phyloP scores from a whole-genome alignment of 2,113 vertebrate genomes.

The Pardalotus punctatus region DNA sequence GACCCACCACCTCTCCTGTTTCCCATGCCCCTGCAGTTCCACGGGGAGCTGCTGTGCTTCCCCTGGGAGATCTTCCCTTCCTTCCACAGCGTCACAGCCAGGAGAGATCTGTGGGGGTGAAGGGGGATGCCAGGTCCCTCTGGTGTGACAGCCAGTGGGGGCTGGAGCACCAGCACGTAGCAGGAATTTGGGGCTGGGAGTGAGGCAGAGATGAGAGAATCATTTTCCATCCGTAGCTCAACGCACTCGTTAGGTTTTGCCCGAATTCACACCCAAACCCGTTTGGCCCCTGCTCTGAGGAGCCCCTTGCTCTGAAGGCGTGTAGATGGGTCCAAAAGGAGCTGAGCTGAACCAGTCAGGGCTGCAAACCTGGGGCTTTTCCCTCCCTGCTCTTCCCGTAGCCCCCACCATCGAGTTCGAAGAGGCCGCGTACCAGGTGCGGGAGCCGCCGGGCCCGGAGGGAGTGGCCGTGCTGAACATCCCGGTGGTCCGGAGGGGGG shows the following conservation, averaged over 20 bases:
- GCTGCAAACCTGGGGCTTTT: background rate
- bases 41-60: background rate
- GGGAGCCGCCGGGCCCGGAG: constrained; percentile 89
- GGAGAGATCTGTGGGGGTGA: background rate
- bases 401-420: constrained; percentile 90
- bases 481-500: constrained; percentile 88
- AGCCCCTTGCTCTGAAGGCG: background rate
- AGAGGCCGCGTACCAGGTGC: constrained; percentile 87
- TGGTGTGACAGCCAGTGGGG: accelerated
- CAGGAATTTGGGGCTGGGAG: accelerated
- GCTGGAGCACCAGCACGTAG: background rate
- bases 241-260: background rate
- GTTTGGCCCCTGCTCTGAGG: background rate
- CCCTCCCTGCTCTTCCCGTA: constrained; percentile 27
- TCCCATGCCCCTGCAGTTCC: background rate
- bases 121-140: background rate
- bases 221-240: background rate
- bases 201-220: background rate
- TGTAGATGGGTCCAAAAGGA: background rate
- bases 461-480: constrained; percentile 82
- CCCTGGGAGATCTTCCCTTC: background rate
- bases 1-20: background rate
- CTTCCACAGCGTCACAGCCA: background rate
- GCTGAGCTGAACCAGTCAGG: background rate
- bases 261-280: background rate